Conservation (phyloP, 2,888 invertebrate genomes). For the Tenthredo mesomela region DNA sequence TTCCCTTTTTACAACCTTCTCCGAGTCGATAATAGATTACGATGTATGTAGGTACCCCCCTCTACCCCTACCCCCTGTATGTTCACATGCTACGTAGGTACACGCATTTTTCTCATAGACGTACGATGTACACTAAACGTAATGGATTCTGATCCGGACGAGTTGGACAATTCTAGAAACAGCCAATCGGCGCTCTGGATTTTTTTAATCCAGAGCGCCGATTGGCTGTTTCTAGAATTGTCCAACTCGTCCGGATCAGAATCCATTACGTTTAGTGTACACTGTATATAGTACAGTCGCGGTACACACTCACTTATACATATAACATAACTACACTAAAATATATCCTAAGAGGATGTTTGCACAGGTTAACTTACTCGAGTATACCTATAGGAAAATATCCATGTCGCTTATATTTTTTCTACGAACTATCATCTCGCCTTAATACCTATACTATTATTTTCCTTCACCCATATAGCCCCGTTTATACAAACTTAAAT, state of each 20-base stretch:
- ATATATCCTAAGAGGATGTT: conserved; percentile 20
- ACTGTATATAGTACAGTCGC: not conserved
- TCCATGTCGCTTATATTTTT: not conserved
- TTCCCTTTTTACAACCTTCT: conserved; percentile 9
- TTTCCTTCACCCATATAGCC: not conserved
- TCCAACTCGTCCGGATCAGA: too few species aligned
- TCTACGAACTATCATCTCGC: conserved; percentile 17
- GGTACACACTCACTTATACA: too few species aligned
- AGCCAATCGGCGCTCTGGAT: too few species aligned
- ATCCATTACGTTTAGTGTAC: too few species aligned
- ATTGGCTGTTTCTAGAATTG: too few species aligned
- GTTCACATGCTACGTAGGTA: not conserved
- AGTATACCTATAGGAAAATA: not conserved
- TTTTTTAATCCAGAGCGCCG: too few species aligned
- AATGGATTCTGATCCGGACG: too few species aligned
- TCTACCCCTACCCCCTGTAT: not conserved
- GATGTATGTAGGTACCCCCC: not conserved
- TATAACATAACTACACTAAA: not conserved
- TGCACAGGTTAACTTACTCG: conserved; percentile 26
- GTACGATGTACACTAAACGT: not conserved
- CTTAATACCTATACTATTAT: not conserved
- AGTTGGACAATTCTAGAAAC: too few species aligned
- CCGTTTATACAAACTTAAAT: not conserved
- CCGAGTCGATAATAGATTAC: conserved; percentile 30
- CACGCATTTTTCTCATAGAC: not conserved